Evolutionary conservation across 1,140 invertebrate species (phyloP).

Genomic region (Cotesia chilonis): DNA sequence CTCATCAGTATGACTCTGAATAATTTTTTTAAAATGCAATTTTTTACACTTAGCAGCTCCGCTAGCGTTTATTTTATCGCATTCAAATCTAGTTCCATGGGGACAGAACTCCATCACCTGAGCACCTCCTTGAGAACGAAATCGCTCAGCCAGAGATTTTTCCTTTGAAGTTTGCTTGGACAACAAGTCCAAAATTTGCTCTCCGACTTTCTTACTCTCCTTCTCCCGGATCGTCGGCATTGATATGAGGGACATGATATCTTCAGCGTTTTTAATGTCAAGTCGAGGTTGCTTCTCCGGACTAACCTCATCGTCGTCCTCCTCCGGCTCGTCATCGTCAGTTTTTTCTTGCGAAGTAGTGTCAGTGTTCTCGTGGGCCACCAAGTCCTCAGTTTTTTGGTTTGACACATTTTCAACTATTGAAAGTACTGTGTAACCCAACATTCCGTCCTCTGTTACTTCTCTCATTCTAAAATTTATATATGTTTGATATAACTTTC

Average conservation of each 20-base stretch:
- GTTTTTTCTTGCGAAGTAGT: constrained; percentile 48
- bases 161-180: constrained; percentile 97
- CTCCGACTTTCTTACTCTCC: constrained; percentile 93
- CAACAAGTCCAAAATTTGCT: constrained; percentile 93
- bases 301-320: constrained; percentile 36
- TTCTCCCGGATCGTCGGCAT: constrained; percentile 95
- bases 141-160: constrained; percentile 90
- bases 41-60: constrained; percentile 78
- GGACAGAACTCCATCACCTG: constrained; percentile 97
- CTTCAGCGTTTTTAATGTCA: constrained; percentile 57
- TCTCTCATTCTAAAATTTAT: constrained; percentile 56
- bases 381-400: constrained; percentile 52
- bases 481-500: neutral
- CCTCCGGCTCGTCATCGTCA: constrained; percentile 45
- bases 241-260: constrained; percentile 81
- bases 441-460: constrained; percentile 61
- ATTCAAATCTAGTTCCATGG: constrained; percentile 92
- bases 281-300: constrained; percentile 55
- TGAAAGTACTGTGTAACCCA: constrained; percentile 62
- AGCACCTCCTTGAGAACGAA: constrained; percentile 92
- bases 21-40: constrained; percentile 97
- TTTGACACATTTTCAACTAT: constrained; percentile 53
- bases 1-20: constrained; percentile 96
- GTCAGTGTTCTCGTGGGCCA: constrained; percentile 48
- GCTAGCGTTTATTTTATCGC: constrained; percentile 71